Evolutionary conservation across 2,888 invertebrate genomes (phyloP).

Genomic region (Danaus chrysippus): DNA sequence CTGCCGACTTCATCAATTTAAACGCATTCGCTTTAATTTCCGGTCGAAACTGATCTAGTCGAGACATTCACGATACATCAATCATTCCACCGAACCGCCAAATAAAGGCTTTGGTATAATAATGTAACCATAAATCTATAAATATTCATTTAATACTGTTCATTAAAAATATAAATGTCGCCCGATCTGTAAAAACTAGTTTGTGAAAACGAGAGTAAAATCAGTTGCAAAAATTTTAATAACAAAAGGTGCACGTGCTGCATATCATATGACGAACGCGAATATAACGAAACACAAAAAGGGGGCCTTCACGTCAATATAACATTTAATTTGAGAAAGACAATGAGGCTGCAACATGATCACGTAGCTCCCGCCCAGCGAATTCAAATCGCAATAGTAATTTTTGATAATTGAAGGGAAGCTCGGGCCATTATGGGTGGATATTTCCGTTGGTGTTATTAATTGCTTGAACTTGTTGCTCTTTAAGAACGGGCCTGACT

Average conservation of each 20-base stretch:
- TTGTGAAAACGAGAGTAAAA: neutral
- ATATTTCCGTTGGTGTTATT: conserved; percentile 64
- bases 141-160: conserved; percentile 9
- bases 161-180: conserved; percentile 2
- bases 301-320: conserved; percentile 50
- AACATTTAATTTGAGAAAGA: conserved; percentile 72
- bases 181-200: conserved; percentile 12
- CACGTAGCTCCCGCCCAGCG: conserved; percentile 60
- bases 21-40: conserved; percentile 29
- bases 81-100: conserved; percentile 21
- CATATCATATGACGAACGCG: conserved; percentile 62
- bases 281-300: conserved; percentile 53
- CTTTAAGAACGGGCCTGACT: conserved; percentile 51
- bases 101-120: conserved; percentile 20
- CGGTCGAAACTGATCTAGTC: conserved; percentile 27
- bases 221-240: conserved; percentile 55
- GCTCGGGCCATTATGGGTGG: conserved; percentile 62
- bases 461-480: conserved; percentile 59
- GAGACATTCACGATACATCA: conserved; percentile 21
- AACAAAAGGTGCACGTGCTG: conserved; percentile 67
- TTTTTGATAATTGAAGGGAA: conserved; percentile 71
- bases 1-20: conserved; percentile 18
- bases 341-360: conserved; percentile 60
- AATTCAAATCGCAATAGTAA: conserved; percentile 70
- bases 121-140: conserved; percentile 25